phyloP scores from a whole-genome alignment of 2,888 invertebrate species.

The Pandemis cinnamomeana region DNA sequence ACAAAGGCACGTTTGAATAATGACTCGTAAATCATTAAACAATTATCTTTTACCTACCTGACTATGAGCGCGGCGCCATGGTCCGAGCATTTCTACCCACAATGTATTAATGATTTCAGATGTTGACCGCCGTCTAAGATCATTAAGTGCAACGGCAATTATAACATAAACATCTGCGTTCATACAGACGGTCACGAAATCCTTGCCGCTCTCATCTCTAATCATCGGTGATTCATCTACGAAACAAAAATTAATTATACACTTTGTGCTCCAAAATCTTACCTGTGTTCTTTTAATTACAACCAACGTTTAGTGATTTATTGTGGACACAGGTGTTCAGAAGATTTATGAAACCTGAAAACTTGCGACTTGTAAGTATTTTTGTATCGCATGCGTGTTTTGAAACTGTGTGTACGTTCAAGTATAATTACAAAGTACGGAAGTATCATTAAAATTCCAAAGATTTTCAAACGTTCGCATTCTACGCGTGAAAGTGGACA shows the following conservation, averaged over 20 bases:
- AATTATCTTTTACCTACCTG: conserved; percentile 35
- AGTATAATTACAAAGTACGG: conserved; percentile 60
- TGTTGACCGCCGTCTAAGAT: conserved; percentile 66
- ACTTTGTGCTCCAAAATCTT: conserved; percentile 71
- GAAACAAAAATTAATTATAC: conserved; percentile 79
- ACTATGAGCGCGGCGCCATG: conserved; percentile 26
- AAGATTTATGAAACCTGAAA: conserved; percentile 68
- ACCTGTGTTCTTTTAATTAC: conserved; percentile 80
- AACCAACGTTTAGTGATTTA: conserved; percentile 73
- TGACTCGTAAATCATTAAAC: conserved; percentile 14
- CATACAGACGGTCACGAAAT: conserved; percentile 65
- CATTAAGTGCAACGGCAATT: conserved; percentile 75
- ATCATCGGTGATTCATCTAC: conserved; percentile 82
- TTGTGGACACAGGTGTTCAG: conserved; percentile 68
- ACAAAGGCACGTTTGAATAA: not conserved
- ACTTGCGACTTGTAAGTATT: conserved; percentile 10
- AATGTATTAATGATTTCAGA: conserved; percentile 38
- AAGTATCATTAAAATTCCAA: conserved; percentile 60
- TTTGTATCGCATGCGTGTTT: conserved; percentile 42
- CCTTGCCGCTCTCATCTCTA: conserved; percentile 63
- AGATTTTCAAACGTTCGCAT: conserved; percentile 58
- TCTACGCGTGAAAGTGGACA: conserved; percentile 77
- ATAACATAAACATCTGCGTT: conserved; percentile 79
- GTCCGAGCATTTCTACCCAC: conserved; percentile 31
- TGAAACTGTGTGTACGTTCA: conserved; percentile 48